Percentiles rank a stretch among this genome's conserved stretches.
phyloP scores from a whole-genome alignment of 2,797 vertebrate genomes.

The Eulemur albifrons region DNA sequence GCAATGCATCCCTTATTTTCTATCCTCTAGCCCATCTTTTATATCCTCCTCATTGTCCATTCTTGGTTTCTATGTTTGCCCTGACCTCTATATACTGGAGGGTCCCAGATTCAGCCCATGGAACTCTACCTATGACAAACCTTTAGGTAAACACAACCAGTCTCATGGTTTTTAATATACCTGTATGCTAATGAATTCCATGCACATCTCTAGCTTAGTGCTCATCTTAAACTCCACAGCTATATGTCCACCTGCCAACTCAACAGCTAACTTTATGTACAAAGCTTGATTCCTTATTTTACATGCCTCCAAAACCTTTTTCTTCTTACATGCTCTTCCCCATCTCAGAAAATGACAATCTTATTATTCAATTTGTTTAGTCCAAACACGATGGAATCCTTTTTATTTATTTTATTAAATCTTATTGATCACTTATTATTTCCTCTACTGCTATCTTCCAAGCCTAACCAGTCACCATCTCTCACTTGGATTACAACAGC shows the following conservation, averaged over 20 bases:
- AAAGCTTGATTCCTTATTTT: not conserved
- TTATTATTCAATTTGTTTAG: not conserved
- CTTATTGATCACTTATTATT: not conserved
- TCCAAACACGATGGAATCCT: not conserved
- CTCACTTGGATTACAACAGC: not conserved
- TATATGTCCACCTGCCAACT: not conserved
- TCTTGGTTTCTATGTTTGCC: not conserved
- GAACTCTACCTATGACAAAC: not conserved
- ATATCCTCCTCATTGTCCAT: not conserved
- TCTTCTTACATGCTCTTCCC: not conserved
- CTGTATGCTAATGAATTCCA: not conserved
- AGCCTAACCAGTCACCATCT: not conserved
- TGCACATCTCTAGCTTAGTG: not conserved
- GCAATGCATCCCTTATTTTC: not conserved
- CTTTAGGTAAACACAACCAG: not conserved
- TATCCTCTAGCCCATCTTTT: not conserved
- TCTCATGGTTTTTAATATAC: not conserved
- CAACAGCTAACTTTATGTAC: not conserved
- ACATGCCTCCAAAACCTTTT: not conserved
- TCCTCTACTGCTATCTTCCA: not conserved
- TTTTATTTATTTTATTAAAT: not conserved
- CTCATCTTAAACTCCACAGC: not conserved
- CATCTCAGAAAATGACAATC: not conserved
- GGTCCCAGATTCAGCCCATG: not conserved
- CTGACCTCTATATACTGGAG: not conserved